A percentile compares a stretch with the other conserved stretches of the same genome.
These are phyloP conservation scores for Heliconius sara DNA, from an alignment of 2,888 invertebrate genomes.

Conservation along the genomic window DNA sequence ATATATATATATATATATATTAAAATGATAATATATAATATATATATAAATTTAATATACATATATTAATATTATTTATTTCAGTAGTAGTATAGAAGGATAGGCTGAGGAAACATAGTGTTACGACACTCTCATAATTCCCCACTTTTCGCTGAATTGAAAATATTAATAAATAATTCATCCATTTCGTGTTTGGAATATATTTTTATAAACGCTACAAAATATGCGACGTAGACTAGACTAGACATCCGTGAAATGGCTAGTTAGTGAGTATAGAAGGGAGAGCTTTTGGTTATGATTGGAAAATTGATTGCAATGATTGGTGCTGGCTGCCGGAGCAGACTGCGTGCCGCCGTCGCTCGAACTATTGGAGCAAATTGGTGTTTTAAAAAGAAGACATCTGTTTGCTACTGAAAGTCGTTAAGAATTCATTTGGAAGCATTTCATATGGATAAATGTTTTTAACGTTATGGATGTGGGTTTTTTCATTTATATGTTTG, in stretches of 20 bases:
- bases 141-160: too few relatives aligned
- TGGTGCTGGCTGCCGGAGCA: slow-evolving; percentile 58
- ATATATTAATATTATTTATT: too few relatives aligned
- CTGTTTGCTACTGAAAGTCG: slow-evolving; percentile 5
- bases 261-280: slow-evolving; percentile 23
- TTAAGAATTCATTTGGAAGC: neutral
- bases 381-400: slow-evolving; percentile 25
- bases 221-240: neutral
- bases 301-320: slow-evolving; percentile 72
- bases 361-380: slow-evolving; percentile 47
- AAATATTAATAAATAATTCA: too few relatives aligned
- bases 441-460: neutral
- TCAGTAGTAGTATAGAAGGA: too few relatives aligned
- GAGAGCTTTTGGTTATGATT: slow-evolving; percentile 65
- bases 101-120: too few relatives aligned
- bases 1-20: too few relatives aligned
- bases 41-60: too few relatives aligned
- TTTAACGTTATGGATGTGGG: neutral
- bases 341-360: slow-evolving; percentile 47
- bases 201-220: neutral
- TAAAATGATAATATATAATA: too few relatives aligned
- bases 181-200: neutral
- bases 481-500: neutral
- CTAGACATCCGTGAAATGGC: slow-evolving; percentile 21
- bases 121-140: too few relatives aligned